Percentiles rank a stretch among this genome's conserved stretches.
Conservation (phyloP, 2,113 vertebrate genomes). For the Oncorhynchus clarkii region DNA sequence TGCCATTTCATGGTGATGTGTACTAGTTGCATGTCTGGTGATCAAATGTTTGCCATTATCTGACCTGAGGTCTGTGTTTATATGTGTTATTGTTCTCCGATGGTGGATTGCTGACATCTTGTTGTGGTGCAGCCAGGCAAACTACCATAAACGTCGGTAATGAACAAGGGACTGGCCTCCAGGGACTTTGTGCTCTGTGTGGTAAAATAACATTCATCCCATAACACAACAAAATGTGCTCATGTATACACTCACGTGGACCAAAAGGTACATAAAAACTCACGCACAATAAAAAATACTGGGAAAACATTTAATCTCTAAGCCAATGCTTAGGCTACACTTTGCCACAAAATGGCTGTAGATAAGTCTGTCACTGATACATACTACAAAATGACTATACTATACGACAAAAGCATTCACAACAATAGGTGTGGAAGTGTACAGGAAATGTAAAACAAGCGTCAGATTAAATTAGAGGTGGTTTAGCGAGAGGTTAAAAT, state of each 20-base stretch:
- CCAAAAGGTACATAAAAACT: neutral
- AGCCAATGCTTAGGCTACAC: no score
- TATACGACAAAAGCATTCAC: no score
- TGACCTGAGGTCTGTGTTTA: neutral
- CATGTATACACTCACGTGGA: neutral
- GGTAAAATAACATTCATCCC: neutral
- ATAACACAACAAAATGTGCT: neutral
- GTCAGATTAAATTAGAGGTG: no score
- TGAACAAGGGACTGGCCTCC: neutral
- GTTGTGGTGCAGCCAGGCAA: neutral
- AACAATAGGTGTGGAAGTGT: no score
- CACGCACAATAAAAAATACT: no score
- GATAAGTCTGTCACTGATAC: no score
- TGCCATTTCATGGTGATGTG: slow-evolving; percentile 4
- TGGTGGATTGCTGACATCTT: neutral
- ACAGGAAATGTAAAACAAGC: no score
- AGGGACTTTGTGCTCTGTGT: neutral
- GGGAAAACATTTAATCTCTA: no score
- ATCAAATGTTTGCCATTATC: slow-evolving; percentile 14
- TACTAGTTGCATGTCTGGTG: neutral
- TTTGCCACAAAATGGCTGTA: no score
- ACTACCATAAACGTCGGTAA: neutral
- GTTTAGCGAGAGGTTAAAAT: no score
- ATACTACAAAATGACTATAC: no score
- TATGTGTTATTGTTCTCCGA: neutral